A percentile compares a stretch with the other conserved stretches of the same genome.
These are phyloP conservation scores for Diachasma alloeum DNA, from an alignment of 1,140 invertebrate genomes.

Conservation along the genomic window DNA sequence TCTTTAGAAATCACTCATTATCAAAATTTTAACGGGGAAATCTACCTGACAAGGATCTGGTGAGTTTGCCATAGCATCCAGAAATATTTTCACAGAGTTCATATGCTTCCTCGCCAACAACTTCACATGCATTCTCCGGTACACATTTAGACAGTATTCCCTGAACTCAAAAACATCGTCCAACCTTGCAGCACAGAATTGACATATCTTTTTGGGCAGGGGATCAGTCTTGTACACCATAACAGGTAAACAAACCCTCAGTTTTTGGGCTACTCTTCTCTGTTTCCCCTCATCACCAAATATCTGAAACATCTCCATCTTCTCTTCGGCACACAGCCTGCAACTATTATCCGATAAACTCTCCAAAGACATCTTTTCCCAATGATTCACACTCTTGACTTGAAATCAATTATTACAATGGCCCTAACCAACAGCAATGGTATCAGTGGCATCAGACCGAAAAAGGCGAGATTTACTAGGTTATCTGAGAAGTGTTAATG, in stretches of 20 bases:
- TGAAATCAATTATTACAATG: neutral
- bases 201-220: constrained; percentile 55
- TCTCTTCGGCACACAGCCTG: constrained; percentile 52
- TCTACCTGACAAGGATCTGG: constrained; percentile 54
- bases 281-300: constrained; percentile 51
- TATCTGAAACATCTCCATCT: constrained; percentile 51
- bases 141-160: constrained; percentile 50
- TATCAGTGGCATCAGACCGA: neutral
- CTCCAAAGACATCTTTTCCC: constrained; percentile 32
- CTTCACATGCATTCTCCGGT: constrained; percentile 49
- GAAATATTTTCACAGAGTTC: constrained; percentile 47
- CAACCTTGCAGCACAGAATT: constrained; percentile 53
- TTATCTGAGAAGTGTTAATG: neutral
- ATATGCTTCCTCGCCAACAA: constrained; percentile 35
- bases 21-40: neutral
- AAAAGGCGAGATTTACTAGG: neutral
- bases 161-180: constrained; percentile 54
- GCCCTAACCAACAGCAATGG: neutral
- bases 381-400: neutral
- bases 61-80: constrained; percentile 53
- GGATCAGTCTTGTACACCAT: constrained; percentile 55
- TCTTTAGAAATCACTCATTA: too few species aligned
- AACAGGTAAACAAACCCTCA: constrained; percentile 51
- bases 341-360: constrained; percentile 48
- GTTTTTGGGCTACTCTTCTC: constrained; percentile 48